These are phyloP conservation scores for Mamestra configurata DNA, from an alignment of 1,140 invertebrate species.

Conservation along the genomic window DNA sequence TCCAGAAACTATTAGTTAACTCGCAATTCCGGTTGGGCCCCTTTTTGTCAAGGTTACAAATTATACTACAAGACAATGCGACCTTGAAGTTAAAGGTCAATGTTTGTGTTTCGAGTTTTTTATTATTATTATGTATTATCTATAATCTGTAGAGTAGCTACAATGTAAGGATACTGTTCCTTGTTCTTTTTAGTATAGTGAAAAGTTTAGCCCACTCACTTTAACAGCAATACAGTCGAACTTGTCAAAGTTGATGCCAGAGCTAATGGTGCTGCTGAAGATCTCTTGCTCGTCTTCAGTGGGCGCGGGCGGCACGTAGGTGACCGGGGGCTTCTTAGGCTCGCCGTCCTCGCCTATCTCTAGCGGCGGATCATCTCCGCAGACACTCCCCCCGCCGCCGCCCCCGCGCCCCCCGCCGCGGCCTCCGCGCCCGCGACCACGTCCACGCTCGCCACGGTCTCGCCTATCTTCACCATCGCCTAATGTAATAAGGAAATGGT, in stretches of 20 bases:
- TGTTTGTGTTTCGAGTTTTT: not conserved
- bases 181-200: no score
- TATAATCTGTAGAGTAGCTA: no score
- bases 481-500: not conserved
- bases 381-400: constrained; percentile 55
- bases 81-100: constrained; percentile 4
- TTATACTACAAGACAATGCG: not conserved
- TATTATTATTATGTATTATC: no score
- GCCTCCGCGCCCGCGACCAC: constrained; percentile 66
- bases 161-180: no score
- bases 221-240: constrained; percentile 95
- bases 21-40: not conserved
- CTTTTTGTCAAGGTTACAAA: not conserved
- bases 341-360: constrained; percentile 67
- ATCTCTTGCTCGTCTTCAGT: constrained; percentile 91
- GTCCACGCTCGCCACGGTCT: constrained; percentile 64
- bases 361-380: constrained; percentile 47
- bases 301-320: constrained; percentile 95
- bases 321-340: constrained; percentile 88
- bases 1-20: no score
- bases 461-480: constrained; percentile 60
- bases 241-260: constrained; percentile 96
- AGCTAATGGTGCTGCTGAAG: constrained; percentile 91
- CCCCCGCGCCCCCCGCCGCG: constrained; percentile 59
- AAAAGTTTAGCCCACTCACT: constrained; percentile 81